These are phyloP conservation scores for Microplitis manilae DNA, from an alignment of 2,888 invertebrate species.

Conservation along the genomic window DNA sequence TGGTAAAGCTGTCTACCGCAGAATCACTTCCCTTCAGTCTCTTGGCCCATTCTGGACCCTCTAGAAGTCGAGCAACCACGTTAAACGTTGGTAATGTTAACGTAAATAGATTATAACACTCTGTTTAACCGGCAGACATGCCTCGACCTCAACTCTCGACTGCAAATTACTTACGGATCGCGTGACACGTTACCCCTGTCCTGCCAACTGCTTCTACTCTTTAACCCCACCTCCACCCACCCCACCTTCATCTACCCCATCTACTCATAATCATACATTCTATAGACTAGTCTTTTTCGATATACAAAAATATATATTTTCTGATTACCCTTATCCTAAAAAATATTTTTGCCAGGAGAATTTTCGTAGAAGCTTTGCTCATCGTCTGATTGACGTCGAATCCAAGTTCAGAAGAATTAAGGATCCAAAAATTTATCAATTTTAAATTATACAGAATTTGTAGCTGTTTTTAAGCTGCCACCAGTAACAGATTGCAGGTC, in stretches of 20 bases:
- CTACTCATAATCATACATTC: background rate
- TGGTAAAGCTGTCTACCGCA: slow-evolving; percentile 69
- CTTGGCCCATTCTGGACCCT: slow-evolving; percentile 54
- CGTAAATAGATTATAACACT: slow-evolving; percentile 73
- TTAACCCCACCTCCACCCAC: background rate
- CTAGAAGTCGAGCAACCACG: slow-evolving; percentile 65
- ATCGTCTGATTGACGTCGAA: too few species aligned
- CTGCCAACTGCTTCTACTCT: slow-evolving; percentile 61
- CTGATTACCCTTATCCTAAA: too few species aligned
- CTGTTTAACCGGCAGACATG: slow-evolving; percentile 70
- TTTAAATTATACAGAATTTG: too few species aligned
- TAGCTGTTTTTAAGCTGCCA: too few species aligned
- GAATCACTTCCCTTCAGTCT: slow-evolving; percentile 52
- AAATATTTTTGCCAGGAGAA: too few species aligned
- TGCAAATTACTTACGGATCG: slow-evolving; percentile 72
- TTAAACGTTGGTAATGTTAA: slow-evolving; percentile 72
- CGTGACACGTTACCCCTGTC: slow-evolving; percentile 70
- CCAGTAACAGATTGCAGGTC: too few species aligned
- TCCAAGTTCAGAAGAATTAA: too few species aligned
- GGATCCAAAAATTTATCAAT: too few species aligned
- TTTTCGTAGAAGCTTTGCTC: too few species aligned
- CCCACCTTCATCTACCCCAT: background rate
- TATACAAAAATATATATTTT: too few species aligned
- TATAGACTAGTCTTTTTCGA: background rate
- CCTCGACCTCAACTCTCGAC: slow-evolving; percentile 60